Evolutionary conservation across 2,888 invertebrate genomes (phyloP).

Genomic region (Drosophila paramelanica): DNA sequence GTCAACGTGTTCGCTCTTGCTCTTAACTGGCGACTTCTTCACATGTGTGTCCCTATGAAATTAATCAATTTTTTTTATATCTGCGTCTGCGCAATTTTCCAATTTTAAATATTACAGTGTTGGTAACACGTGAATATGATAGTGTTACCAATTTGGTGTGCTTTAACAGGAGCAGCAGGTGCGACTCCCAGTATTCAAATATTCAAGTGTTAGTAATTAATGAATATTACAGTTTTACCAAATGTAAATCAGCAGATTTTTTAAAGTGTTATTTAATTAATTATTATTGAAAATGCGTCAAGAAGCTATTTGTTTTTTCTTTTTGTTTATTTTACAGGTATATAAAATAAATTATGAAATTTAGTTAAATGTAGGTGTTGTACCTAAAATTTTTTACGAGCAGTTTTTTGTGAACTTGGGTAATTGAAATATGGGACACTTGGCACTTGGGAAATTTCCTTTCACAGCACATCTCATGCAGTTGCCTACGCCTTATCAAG

Average conservation of each 20-base stretch:
- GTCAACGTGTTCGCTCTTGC: constrained; percentile 2
- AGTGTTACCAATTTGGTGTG: neutral
- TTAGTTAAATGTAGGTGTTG: constrained; percentile 5
- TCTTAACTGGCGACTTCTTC: constrained; percentile 11
- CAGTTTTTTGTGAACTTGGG: neutral
- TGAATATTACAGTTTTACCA: constrained; percentile 11
- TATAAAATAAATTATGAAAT: too few species aligned
- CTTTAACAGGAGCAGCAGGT: constrained; percentile 22
- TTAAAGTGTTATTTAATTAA: neutral
- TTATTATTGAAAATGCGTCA: neutral
- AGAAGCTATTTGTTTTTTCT: too few species aligned
- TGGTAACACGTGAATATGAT: neutral
- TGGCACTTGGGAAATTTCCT: neutral
- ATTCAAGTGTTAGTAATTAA: neutral
- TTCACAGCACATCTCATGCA: constrained; percentile 1
- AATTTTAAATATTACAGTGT: neutral
- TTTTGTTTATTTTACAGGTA: too few species aligned
- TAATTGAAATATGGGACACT: too few species aligned
- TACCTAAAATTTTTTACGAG: neutral
- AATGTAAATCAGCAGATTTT: neutral
- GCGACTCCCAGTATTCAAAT: neutral
- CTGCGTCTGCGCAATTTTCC: constrained; percentile 41
- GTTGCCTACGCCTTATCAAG: constrained; percentile 9
- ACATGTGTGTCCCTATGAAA: constrained; percentile 16
- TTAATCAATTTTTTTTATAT: constrained; percentile 55